Evolutionary conservation across 2,113 vertebrate species (phyloP).

Genomic region (Austrofundulus limnaeus): DNA sequence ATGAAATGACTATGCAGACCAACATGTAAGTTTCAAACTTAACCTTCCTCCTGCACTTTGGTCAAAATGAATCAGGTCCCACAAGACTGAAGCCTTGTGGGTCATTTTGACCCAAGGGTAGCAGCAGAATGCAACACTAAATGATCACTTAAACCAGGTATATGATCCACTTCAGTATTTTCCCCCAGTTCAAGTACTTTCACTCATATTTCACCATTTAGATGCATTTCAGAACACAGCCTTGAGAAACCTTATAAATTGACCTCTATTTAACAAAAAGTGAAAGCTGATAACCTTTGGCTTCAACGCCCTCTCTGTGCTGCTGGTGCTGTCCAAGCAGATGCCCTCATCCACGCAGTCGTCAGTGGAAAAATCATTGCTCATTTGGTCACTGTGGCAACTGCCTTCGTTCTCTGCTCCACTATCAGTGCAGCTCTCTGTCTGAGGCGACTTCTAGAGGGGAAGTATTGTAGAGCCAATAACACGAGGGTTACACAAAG

Average conservation of each 20-base stretch:
- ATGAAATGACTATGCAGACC: too few relatives aligned
- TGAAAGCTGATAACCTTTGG: conserved; percentile 83
- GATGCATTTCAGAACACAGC: neutral
- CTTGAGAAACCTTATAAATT: neutral
- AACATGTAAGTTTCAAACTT: too few relatives aligned
- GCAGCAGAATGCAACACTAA: too few relatives aligned
- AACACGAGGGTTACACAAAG: neutral
- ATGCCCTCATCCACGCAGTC: conserved; percentile 98
- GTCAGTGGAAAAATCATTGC: conserved; percentile 97
- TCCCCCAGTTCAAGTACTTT: neutral
- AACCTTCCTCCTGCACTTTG: too few relatives aligned
- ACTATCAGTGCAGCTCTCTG: conserved; percentile 98
- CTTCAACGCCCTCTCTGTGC: conserved; percentile 89
- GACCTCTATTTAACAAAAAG: neutral
- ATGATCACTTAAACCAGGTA: neutral
- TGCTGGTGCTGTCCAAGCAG: conserved; percentile 90
- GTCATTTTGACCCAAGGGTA: too few relatives aligned
- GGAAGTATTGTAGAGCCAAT: conserved; percentile 9
- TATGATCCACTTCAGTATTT: neutral
- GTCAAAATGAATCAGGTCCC: too few relatives aligned
- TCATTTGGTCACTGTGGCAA: conserved; percentile 99
- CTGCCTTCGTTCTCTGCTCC: conserved; percentile 99
- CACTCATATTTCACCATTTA: neutral
- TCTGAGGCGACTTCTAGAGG: conserved; percentile 95
- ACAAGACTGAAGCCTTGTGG: too few relatives aligned